phyloP scores from a whole-genome alignment of 2,888 invertebrate genomes.

The Euzetes globulus region DNA sequence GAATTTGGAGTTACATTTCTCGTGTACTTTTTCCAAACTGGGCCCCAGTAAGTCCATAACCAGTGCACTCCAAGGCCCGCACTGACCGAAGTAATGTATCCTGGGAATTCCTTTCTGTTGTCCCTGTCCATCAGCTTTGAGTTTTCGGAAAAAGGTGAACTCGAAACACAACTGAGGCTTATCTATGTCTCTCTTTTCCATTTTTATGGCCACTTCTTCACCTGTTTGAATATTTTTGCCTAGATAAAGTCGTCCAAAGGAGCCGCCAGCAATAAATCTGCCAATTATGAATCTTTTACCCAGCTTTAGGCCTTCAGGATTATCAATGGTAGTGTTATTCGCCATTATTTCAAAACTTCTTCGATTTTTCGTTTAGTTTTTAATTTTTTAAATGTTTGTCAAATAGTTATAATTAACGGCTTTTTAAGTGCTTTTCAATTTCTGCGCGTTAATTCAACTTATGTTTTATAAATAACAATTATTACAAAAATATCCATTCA shows the following conservation, averaged over 20 bases:
- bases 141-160: slow-evolving; percentile 5
- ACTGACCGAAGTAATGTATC: background rate
- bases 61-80: background rate
- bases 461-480: too few species aligned
- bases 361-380: too few species aligned
- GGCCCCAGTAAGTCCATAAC: slow-evolving; percentile 31
- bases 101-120: background rate
- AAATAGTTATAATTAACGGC: too few species aligned
- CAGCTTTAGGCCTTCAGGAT: background rate
- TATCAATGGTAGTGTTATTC: too few species aligned
- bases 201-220: slow-evolving; percentile 27
- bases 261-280: background rate
- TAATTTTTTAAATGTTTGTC: too few species aligned
- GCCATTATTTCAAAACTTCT: too few species aligned
- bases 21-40: background rate
- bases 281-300: background rate
- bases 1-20: background rate
- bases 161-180: slow-evolving; percentile 22
- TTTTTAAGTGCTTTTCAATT: too few species aligned
- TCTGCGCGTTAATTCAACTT: too few species aligned
- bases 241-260: background rate
- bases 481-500: too few species aligned
- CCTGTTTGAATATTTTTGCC: background rate
- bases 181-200: background rate
- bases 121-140: background rate